A percentile compares a stretch with the other conserved stretches of the same genome.
Evolutionary conservation across 2,113 vertebrate genomes (phyloP).

Genomic region (Carassius auratus): DNA sequence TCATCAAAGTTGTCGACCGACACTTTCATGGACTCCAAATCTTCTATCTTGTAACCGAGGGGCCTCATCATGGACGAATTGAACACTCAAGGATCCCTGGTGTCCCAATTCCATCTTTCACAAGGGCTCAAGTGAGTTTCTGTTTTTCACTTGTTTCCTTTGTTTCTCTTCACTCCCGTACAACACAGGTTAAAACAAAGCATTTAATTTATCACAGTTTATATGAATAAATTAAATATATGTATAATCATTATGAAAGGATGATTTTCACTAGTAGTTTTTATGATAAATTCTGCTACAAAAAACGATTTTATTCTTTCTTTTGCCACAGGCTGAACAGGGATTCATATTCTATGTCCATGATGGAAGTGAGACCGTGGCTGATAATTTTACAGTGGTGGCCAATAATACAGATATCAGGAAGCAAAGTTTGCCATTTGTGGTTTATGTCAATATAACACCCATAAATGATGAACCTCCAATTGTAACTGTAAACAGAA

Average conservation of each 20-base stretch:
- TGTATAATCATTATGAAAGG: neutral
- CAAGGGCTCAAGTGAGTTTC: slow-evolving; percentile 80
- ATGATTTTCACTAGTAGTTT: neutral
- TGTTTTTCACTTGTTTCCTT: neutral
- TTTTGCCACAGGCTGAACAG: slow-evolving; percentile 77
- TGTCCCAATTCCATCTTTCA: slow-evolving; percentile 81
- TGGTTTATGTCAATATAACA: slow-evolving; percentile 74
- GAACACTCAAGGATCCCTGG: slow-evolving; percentile 80
- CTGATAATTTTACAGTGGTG: slow-evolving; percentile 83
- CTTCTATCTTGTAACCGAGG: slow-evolving; percentile 79
- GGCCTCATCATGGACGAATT: slow-evolving; percentile 80
- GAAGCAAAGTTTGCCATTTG: slow-evolving; percentile 81
- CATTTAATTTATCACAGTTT: slow-evolving; percentile 1
- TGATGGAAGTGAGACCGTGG: slow-evolving; percentile 79
- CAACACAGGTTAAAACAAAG: no score
- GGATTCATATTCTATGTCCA: slow-evolving; percentile 85
- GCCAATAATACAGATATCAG: slow-evolving; percentile 79
- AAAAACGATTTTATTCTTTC: slow-evolving; percentile 40
- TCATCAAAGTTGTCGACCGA: slow-evolving; percentile 77
- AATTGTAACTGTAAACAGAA: slow-evolving; percentile 77
- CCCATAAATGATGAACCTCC: slow-evolving; percentile 85
- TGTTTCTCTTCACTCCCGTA: neutral
- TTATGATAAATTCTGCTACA: neutral
- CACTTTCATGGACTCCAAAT: slow-evolving; percentile 81
- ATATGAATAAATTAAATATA: neutral